A percentile compares a stretch with the other conserved stretches of the same genome.
These are phyloP conservation scores for Apotomis betuletana DNA, from an alignment of 2,888 invertebrate species.

Conservation along the genomic window DNA sequence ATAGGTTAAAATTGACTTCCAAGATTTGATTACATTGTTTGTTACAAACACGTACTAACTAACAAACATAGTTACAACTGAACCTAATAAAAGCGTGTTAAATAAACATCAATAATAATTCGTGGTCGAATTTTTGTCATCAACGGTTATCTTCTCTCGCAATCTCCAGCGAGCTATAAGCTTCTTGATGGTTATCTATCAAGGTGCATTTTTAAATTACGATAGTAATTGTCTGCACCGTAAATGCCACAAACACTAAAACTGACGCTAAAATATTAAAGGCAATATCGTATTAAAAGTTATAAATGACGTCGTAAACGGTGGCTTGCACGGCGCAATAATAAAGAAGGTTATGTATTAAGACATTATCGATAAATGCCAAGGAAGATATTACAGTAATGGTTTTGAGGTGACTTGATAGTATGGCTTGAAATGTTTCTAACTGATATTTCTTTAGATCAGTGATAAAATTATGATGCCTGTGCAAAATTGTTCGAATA, in stretches of 20 bases:
- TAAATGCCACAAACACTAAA: conserved; percentile 16
- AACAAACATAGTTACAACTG: too few species aligned
- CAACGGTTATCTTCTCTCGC: too few species aligned
- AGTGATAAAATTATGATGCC: too few species aligned
- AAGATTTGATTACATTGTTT: too few species aligned
- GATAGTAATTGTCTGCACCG: conserved; percentile 2
- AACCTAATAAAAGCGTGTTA: too few species aligned
- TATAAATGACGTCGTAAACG: conserved; percentile 40
- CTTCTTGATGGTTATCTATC: neutral
- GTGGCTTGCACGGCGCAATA: conserved; percentile 12
- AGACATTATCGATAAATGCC: conserved; percentile 30
- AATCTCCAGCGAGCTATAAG: neutral
- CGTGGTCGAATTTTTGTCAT: too few species aligned
- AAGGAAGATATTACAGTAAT: conserved; percentile 15
- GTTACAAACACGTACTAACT: too few species aligned
- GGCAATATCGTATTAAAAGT: conserved; percentile 32
- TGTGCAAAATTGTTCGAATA: too few species aligned
- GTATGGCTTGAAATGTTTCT: conserved; percentile 8
- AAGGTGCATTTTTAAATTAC: neutral
- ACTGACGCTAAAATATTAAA: conserved; percentile 35
- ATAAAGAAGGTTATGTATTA: conserved; percentile 39
- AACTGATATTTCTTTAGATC: neutral
- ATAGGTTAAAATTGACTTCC: too few species aligned
- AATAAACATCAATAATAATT: too few species aligned
- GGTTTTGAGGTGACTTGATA: conserved; percentile 17